Evolutionary conservation across 2,888 invertebrate genomes (phyloP), one percentile per base, ranked within the genome.

Genomic region (Pyrrhia umbra): DNA sequence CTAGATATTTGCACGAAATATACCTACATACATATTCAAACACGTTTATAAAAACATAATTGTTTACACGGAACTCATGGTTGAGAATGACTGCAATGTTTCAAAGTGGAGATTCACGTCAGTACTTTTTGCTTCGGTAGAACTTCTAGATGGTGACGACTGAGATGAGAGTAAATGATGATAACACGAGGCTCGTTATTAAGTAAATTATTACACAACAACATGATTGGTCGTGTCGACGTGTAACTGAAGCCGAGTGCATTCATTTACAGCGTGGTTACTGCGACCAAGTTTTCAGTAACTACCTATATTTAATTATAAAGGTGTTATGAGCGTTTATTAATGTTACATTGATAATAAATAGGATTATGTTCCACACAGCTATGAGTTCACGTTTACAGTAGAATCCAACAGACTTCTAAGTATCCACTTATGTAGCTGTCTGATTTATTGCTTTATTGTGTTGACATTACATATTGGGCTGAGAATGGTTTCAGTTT

Each of bases 1-100:
- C 75, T 82, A 83, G 77, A 80, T 79, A 77, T 81, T 80, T 82
- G 65, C 78, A 80, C 70, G 68, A 84, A 80, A 82, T 74, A 67
- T 80, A 39, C 27, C 25, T 50, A 58, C 58, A 51, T 68, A 60
- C 55, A 55, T 52, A 67, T 51, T 56, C 57, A 56, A n/a, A 45
- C 56, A 39, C 47, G 43, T 34, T 67, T 69, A 78, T 65, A 79
- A 80, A 83, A 80, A 78, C 72, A 57, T 72, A 64, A 74, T 76
- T 77, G 71, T 74, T 56, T 64, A 74, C 73, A 61, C 56, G 61
- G 69, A 79, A 73, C 50, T 77, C 15, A 42, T 23, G 37, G 25
- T 40, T 52, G 20, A 42, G 58, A 60, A 51, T 51, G 50, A 63
- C 16, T 56, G 72, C 51, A 54, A 61, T 57, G 46, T 43, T 56